Evolutionary conservation across 2,888 invertebrate genomes (phyloP), one percentile per base, ranked within the genome.

Genomic region (Piscicola geometra): DNA sequence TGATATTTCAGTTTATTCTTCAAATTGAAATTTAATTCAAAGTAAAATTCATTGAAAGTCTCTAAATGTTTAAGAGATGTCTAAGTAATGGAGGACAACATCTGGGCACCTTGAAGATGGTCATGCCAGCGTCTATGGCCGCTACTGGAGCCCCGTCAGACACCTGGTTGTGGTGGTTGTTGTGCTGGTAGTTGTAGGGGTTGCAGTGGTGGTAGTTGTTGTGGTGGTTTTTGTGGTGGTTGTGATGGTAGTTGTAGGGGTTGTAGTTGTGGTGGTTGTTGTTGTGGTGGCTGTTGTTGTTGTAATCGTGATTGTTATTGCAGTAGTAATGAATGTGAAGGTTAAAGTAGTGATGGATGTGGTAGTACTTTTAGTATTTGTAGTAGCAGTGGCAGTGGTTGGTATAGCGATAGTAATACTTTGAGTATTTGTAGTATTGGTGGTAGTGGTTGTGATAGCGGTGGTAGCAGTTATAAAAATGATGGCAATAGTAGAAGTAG

Each of bases 61-160:
- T n/a, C n/a, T n/a, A n/a, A n/a, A n/a, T n/a, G n/a, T n/a, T n/a
- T n/a, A n/a, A n/a, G n/a, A n/a, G n/a, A n/a, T n/a, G n/a, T n/a
- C n/a, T n/a, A n/a, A n/a, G n/a, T 56, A 21, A 56, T 60, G 5
- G 35, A 5, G 32, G 1, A 33, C 21, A 30, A 64, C 0, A 64
- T 33, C 67, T 1, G 30, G 82, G 82, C 70, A 85, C 83, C 76
- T 81, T 81, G 82, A 86, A 85, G 77, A 86, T 82, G 76, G 86
- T 85, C 25, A 85, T 83, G 21, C 83, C 84, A 28, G 84, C 82
- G 78, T 84, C 83, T 79, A 85, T 85, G 71, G 81, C 80, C 75
- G 83, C 84, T 79, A 85, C 82, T 75, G 83, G 84, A 9, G 80
- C 79, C 41, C 85, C 85, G 50, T 81, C 83, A 30, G 69, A 52